Percentiles rank a stretch among this genome's conserved stretches.
Conservation (phyloP, 2,797 vertebrate genomes). For the Gobionotothen gibberifrons region DNA sequence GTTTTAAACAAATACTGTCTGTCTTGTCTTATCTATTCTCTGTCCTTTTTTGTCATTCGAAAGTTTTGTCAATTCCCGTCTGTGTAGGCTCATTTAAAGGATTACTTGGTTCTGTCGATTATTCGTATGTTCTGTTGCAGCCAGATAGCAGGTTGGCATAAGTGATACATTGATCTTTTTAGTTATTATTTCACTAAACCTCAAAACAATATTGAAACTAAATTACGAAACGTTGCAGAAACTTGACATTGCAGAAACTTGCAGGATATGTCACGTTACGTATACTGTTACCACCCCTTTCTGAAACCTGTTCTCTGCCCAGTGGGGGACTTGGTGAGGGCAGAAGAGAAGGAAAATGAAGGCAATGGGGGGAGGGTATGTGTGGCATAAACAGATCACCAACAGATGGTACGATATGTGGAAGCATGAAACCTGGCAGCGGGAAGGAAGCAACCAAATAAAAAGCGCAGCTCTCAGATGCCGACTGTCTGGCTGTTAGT, state of each 20-base stretch:
- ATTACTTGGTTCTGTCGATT: neutral
- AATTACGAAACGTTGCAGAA: slow-evolving; percentile 18
- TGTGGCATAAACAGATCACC: slow-evolving; percentile 73
- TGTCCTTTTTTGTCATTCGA: neutral
- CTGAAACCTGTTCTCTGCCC: slow-evolving; percentile 69
- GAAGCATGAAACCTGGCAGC: slow-evolving; percentile 77
- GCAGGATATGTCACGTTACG: slow-evolving; percentile 53
- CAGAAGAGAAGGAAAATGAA: slow-evolving; percentile 50
- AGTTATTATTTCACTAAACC: slow-evolving; percentile 10
- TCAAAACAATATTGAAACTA: slow-evolving; percentile 4
- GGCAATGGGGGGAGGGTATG: slow-evolving; percentile 44
- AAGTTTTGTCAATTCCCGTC: neutral
- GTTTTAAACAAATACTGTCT: too few species aligned
- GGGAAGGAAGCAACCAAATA: slow-evolving; percentile 51
- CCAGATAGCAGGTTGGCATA: neutral
- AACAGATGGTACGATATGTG: slow-evolving; percentile 82
- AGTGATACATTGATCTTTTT: neutral
- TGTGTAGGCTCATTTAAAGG: slow-evolving; percentile 10
- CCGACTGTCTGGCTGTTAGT: slow-evolving; percentile 70
- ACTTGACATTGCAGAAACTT: slow-evolving; percentile 59
- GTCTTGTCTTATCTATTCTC: too few species aligned
- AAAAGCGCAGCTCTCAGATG: slow-evolving; percentile 64
- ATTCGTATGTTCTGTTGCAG: slow-evolving; percentile 4
- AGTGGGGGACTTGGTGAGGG: slow-evolving; percentile 58
- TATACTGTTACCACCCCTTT: slow-evolving; percentile 42